phyloP scores from a whole-genome alignment of 2,888 invertebrate genomes.

The Sepiola atlantica region DNA sequence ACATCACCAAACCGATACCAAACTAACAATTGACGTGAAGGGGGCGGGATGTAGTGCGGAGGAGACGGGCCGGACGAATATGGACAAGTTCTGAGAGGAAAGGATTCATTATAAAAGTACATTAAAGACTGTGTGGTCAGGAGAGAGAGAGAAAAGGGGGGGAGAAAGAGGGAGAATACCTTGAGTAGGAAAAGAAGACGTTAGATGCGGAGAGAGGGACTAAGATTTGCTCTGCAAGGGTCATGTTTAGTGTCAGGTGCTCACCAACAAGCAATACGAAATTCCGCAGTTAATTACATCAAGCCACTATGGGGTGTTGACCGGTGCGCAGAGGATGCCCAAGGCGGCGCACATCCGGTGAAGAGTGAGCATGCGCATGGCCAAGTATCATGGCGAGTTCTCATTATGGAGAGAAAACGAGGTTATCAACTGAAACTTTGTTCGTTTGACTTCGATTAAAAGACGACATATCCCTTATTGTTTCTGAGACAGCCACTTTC shows the following conservation, averaged over 20 bases:
- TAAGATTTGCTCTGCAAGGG: not conserved
- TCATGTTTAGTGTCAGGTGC: slow-evolving; percentile 38
- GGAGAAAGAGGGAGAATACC: not conserved
- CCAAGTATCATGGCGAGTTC: not conserved
- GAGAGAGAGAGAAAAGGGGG: not conserved
- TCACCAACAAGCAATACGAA: not conserved
- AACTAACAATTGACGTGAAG: not conserved
- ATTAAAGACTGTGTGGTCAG: not conserved
- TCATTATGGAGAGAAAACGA: not conserved
- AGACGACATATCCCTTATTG: not conserved
- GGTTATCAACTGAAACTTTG: not conserved
- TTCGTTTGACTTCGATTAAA: not conserved
- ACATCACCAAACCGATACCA: not conserved
- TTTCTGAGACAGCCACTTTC: not conserved
- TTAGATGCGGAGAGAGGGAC: not conserved
- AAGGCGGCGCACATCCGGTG: slow-evolving; percentile 33
- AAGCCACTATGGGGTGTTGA: slow-evolving; percentile 40
- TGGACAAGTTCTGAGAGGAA: slow-evolving; percentile 3
- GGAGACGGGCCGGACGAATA: not conserved
- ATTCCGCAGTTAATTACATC: slow-evolving; percentile 45
- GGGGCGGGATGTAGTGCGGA: not conserved
- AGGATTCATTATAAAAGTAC: not conserved
- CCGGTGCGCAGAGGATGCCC: slow-evolving; percentile 38
- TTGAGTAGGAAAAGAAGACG: not conserved
- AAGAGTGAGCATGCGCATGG: not conserved